phyloP scores from a whole-genome alignment of 2,888 invertebrate species.

The Sphecodes monilicornis region DNA sequence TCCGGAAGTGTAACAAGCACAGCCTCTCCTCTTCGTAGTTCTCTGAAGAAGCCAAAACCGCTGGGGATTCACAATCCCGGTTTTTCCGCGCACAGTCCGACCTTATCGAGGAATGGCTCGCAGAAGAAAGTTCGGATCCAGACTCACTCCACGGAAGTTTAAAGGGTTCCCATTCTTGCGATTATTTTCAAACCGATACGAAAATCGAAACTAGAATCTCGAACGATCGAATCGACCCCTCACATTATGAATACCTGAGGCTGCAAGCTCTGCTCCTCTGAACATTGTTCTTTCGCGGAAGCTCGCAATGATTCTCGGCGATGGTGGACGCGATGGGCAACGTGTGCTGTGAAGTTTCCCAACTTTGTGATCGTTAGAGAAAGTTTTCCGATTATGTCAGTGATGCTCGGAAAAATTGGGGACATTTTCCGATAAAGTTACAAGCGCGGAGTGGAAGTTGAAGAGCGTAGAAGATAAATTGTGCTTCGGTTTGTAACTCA shows the following conservation, averaged over 20 bases:
- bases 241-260: neutral
- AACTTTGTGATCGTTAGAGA: neutral
- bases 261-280: neutral
- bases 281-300: neutral
- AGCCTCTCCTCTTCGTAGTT: conserved; percentile 90
- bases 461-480: neutral
- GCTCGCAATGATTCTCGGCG: neutral
- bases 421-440: neutral
- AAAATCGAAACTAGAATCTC: neutral
- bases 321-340: neutral
- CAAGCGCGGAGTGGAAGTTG: neutral
- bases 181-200: neutral
- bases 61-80: conserved; percentile 95
- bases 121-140: conserved; percentile 96
- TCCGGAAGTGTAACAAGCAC: conserved; percentile 84
- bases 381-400: neutral
- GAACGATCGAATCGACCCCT: neutral
- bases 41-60: conserved; percentile 92
- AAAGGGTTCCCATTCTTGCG: conserved; percentile 64
- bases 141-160: conserved; percentile 96
- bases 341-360: neutral
- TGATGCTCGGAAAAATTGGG: neutral
- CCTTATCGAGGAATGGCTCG: conserved; percentile 93
- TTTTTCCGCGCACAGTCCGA: conserved; percentile 93
- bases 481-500: neutral